Evolutionary conservation across 2,888 invertebrate genomes (phyloP), one percentile per base, ranked within the genome.

Genomic region (Zhuqinia jingwanae): DNA sequence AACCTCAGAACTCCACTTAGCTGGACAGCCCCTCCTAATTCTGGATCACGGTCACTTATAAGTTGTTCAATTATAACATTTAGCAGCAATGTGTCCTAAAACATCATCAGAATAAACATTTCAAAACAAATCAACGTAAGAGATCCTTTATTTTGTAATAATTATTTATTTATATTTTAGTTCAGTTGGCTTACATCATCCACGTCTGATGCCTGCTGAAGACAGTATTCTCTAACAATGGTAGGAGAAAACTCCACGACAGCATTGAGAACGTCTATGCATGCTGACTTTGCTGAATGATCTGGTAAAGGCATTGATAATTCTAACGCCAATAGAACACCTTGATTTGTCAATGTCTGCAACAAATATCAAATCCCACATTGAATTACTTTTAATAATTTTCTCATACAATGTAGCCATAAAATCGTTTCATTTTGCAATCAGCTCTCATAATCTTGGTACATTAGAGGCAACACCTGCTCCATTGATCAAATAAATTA

Each of bases 41-140:
- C 99, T 86, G 98, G 97, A 93, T 99, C 99, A 87, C 95, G 95
- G 93, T 99, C 99, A 91, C 96, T 96, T 88, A 99, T 95, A 96
- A 99, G 97, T 94, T 99, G 99, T 93, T 98, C 97, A 93, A 99
- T 98, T 92, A 99, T 96, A 92, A 99, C 97, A 93, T 99, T 99
- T 88, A 86, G 25, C 58, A 95, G 92, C 91, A 98, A 93, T 92
- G 98, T 97, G 92, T 99, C 98, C 96, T 98, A 93, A n/a, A n/a
- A n/a, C 22, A 76, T 36, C 36, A 36, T 36, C 3, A 36, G 8
- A 36, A 36, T 36, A 6, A 3, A 36, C 8, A 36, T 8, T 36
- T 8, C 36, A 36, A n/a, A n/a, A n/a, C n/a, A 36, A 36, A 36
- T 36, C 36, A 36, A 36, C 8, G 8, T 36, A n/a, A n/a, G n/a